phyloP scores from a whole-genome alignment of 1,140 invertebrate genomes.

The Apis cerana region DNA sequence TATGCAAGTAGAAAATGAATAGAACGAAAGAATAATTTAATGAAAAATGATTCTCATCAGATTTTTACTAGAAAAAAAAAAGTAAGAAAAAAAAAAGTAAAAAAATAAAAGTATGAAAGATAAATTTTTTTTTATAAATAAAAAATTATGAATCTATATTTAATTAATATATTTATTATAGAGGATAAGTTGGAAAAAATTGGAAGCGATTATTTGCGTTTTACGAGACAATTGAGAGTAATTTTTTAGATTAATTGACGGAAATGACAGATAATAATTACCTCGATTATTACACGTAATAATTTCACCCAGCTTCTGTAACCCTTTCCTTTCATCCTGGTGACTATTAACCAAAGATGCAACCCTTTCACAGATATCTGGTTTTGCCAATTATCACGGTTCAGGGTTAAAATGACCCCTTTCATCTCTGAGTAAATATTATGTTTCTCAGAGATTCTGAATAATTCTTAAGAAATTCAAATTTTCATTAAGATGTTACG shows the following conservation, averaged over 20 bases:
- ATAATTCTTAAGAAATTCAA: too few relatives aligned
- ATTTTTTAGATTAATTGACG: not conserved
- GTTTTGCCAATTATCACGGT: conserved; percentile 33
- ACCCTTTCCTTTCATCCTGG: conserved; percentile 66
- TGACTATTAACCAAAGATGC: conserved; percentile 22
- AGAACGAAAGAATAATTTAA: not conserved
- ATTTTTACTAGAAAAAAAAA: too few relatives aligned
- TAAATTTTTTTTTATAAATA: too few relatives aligned
- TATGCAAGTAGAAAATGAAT: not conserved
- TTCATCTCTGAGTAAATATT: conserved; percentile 22
- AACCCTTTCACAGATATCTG: conserved; percentile 48
- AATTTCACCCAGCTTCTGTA: conserved; percentile 53
- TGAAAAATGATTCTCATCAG: too few relatives aligned
- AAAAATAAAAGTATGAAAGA: too few relatives aligned
- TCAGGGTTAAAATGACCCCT: conserved; percentile 35
- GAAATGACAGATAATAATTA: conserved; percentile 20
- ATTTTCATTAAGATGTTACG: not conserved
- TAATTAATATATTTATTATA: too few relatives aligned
- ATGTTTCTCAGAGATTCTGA: not conserved
- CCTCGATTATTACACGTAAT: conserved; percentile 66
- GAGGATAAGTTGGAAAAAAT: too few relatives aligned
- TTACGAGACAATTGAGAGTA: not conserved
- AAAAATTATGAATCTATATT: too few relatives aligned
- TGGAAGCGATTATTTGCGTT: not conserved
- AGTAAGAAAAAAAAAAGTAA: too few relatives aligned